Evolutionary conservation across 2,888 invertebrate genomes (phyloP), one percentile per base, ranked within the genome.

Genomic region (Hyalella azteca): DNA sequence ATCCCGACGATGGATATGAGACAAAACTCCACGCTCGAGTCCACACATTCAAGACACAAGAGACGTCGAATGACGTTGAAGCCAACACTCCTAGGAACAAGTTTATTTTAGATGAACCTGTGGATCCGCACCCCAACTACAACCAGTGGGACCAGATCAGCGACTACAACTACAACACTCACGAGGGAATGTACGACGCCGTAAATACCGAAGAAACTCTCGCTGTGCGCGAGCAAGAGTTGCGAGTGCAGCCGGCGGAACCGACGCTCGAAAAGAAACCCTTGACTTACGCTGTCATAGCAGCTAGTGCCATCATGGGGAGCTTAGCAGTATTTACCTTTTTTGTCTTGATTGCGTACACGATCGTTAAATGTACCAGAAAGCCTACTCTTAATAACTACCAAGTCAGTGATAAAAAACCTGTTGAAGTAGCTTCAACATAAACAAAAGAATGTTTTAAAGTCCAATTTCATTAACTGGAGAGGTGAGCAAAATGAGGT

Each of bases 371-470:
- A 59, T 82, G 82, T 26, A 77, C 82, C 13, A 82, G 80, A 59
- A 78, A 79, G 36, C 80, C 82, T 11, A 79, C 73, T 40, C 60
- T 82, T n/a, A 82, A 82, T 39, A 82, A 82, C 73, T 82, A 82
- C 49, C 80, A 81, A 75, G 82, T 82, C 11, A 78, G 78, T 3
- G 80, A 82, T 29, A 79, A 81, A 41, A 79, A 81, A 41, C 77
- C 76, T 59, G 66, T 49, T 7, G 60, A 60, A 36, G 36, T 60
- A 36, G 29, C 60, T 3, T 15, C 36, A n/a, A n/a, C n/a, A n/a
- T n/a, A n/a, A n/a, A n/a, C n/a, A n/a, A n/a, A n/a, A n/a, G n/a
- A n/a, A n/a, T n/a, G n/a, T n/a, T n/a, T n/a, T n/a, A n/a, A n/a
- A n/a, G n/a, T n/a, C n/a, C n/a, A n/a, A n/a, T n/a, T n/a, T n/a